A percentile compares a stretch with the other conserved stretches of the same genome.
Evolutionary conservation across 1,140 invertebrate species (phyloP).

Genomic region (Sesamia nonagrioides): DNA sequence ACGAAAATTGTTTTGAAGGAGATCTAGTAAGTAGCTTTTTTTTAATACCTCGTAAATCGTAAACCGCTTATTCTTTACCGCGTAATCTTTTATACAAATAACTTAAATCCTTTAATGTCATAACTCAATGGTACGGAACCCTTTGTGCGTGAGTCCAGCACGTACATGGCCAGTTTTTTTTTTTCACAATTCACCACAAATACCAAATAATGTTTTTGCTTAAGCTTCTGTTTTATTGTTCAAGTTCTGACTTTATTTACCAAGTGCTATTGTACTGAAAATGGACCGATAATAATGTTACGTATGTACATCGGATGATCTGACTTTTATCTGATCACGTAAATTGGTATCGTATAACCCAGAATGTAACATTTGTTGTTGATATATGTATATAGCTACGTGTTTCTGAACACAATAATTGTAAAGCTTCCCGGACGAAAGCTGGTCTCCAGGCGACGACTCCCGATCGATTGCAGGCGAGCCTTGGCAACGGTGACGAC

Average conservation of each 20-base stretch:
- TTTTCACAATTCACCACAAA: not conserved
- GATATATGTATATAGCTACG: too few species aligned
- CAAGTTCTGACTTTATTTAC: not conserved
- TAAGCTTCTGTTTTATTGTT: not conserved
- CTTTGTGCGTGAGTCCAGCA: too few species aligned
- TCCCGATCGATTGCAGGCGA: constrained; percentile 24
- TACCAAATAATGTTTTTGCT: not conserved
- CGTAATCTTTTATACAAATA: too few species aligned
- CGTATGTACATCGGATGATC: too few species aligned
- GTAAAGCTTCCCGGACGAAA: constrained; percentile 36
- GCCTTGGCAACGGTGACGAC: constrained; percentile 17
- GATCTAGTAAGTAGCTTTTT: too few species aligned
- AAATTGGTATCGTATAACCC: not conserved
- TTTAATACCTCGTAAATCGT: too few species aligned
- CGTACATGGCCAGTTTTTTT: too few species aligned
- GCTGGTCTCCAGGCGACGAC: constrained; percentile 28
- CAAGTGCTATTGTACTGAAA: constrained; percentile 7
- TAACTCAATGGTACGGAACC: too few species aligned
- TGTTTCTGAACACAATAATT: constrained; percentile 16
- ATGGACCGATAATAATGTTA: not conserved
- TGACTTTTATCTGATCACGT: not conserved
- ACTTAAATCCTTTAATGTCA: too few species aligned
- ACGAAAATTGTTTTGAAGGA: too few species aligned
- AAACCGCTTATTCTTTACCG: too few species aligned
- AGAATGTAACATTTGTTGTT: too few species aligned